Base-by-base conservation (phyloP, 92 coral and sea anemone genomes). In the Galaxea fascicularis region DNA sequence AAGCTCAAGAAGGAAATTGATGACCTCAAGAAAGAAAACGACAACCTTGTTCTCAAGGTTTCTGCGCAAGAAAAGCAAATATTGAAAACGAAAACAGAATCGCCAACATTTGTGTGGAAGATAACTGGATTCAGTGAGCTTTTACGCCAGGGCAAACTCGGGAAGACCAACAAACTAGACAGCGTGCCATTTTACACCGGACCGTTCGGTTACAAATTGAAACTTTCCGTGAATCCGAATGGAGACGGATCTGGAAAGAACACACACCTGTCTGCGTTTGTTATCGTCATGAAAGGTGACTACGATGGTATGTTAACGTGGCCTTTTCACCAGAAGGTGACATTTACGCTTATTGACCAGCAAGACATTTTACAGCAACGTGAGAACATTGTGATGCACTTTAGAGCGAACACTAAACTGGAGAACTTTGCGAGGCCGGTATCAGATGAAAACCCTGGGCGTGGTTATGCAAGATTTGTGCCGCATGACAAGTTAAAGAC, bases 281-380 rank as follows among this genome's bases (percentile, higher is more conserved):
- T 88, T 24, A 68, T 79, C 67, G 71, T 91, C 68, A 69, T 88
- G 86, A 88, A 45, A 78, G 94, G 94, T 56, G 89, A 91, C 68
- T 88, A 88, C 57, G 94, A 91, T 72, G 88, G 77, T n/a, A 53
- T 84, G 76, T 84, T 91, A 53, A 56, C 89, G 67, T 91, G 94
- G 94, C 94, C 94, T 12, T 88, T 91, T 10, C 25, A 18, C 15
- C 85, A 87, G 67, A 84, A 84, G 73, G 82, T 91, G 45, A 84
- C 82, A 6, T 88, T 91, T 28, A 74, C 84, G 9, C 84, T 91
- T 16, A 59, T 91, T 9, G 94, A 91, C 72, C 94, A 91, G 65
- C 91, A 91, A 41, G 87, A 64, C 20, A 26, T 26, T 71, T 10
- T 47, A 20, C 35, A 62, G 13, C 29, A 59, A 18, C 73, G 90